Percentiles rank a stretch among this genome's conserved stretches.
phyloP scores from a whole-genome alignment of 2,888 invertebrate species.

The Synanthedon formicaeformis region DNA sequence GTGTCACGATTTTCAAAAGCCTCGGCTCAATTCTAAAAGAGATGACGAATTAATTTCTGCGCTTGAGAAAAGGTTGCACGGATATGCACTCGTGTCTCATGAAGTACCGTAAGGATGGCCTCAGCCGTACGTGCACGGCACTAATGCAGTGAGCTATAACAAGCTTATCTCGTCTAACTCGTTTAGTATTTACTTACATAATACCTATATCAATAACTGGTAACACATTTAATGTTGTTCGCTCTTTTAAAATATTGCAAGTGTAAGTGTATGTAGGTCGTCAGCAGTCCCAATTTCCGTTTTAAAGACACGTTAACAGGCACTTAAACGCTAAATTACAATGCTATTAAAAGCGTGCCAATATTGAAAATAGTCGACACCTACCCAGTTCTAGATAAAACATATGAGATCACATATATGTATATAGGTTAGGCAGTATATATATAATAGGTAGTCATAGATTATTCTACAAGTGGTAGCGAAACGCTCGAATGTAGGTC shows the following conservation, averaged over 20 bases:
- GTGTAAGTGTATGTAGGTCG: background rate
- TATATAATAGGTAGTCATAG: conserved; percentile 11
- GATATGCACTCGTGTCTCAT: conserved; percentile 19
- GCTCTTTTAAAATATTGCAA: too few relatives aligned
- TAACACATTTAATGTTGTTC: too few relatives aligned
- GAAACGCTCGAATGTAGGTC: conserved; percentile 60
- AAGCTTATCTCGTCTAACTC: conserved; percentile 19
- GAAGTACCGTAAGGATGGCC: conserved; percentile 45
- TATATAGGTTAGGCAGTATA: background rate
- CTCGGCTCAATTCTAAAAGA: too few relatives aligned
- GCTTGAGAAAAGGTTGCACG: too few relatives aligned
- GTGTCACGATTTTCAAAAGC: too few relatives aligned
- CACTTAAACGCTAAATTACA: background rate
- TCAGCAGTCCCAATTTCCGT: background rate
- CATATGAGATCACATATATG: background rate
- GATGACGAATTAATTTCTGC: too few relatives aligned
- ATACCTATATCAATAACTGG: background rate
- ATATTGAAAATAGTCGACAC: conserved; percentile 27
- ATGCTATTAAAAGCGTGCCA: conserved; percentile 5
- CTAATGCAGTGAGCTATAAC: conserved; percentile 12
- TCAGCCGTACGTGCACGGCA: conserved; percentile 18
- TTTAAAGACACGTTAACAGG: background rate
- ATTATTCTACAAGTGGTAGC: conserved; percentile 49
- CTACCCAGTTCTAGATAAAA: conserved; percentile 9
- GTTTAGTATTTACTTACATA: conserved; percentile 24